Evolutionary conservation across 2,797 vertebrate genomes (phyloP).

Genomic region (Oceanodroma leucorhoa): DNA sequence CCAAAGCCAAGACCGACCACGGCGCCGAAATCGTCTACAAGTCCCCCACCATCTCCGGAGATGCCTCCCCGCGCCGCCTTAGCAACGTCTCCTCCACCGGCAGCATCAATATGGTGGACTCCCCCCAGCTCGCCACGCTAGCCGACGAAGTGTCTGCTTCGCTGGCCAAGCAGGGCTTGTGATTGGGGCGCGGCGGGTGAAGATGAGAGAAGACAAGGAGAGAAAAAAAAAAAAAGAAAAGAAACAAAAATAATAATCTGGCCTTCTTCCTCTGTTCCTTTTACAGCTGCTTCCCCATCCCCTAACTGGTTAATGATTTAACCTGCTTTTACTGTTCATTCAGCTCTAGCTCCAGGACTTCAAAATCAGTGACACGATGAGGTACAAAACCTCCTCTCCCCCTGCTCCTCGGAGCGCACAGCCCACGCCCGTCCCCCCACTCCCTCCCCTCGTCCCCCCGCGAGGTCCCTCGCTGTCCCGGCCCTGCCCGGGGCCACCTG

Average conservation of each 20-base stretch:
- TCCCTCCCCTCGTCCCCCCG: not conserved
- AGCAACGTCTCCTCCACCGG: constrained; percentile 96
- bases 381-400: constrained; percentile 68
- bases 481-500: not conserved
- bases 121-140: constrained; percentile 94
- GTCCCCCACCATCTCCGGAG: constrained; percentile 84
- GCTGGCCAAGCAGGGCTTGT: constrained; percentile 97
- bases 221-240: not conserved
- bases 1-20: constrained; percentile 97
- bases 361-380: constrained; percentile 67
- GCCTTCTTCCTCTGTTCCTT: constrained; percentile 81
- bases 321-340: constrained; percentile 73
- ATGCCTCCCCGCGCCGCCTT: constrained; percentile 91
- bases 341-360: constrained; percentile 71
- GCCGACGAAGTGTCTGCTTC: constrained; percentile 97
- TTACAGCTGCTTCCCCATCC: constrained; percentile 79
- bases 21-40: constrained; percentile 94
- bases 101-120: constrained; percentile 95
- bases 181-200: constrained; percentile 71
- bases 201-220: constrained; percentile 46
- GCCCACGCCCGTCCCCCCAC: not conserved
- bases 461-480: not conserved
- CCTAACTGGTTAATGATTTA: constrained; percentile 58
- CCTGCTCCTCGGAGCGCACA: constrained; percentile 59
- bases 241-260: constrained; percentile 68